Conservation (phyloP, 2,888 invertebrate genomes). For the Ferrisia virgata region DNA sequence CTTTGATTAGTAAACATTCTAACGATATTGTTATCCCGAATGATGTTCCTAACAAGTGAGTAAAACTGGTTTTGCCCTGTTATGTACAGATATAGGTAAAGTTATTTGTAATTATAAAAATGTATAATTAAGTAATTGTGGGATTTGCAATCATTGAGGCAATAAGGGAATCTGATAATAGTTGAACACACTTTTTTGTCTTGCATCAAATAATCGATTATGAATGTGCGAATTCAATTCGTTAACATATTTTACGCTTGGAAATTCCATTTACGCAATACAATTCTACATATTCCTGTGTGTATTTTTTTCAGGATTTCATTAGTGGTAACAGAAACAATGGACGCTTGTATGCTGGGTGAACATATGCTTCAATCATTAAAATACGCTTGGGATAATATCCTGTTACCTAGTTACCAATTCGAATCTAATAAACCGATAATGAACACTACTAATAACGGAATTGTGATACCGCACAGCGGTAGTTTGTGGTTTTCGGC, state of each 20-base stretch:
- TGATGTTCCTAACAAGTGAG: slow-evolving; percentile 59
- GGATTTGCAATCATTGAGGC: too few relatives aligned
- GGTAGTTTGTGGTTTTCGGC: slow-evolving; percentile 40
- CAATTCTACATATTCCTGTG: neutral
- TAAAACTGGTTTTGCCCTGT: neutral
- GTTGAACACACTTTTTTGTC: too few relatives aligned
- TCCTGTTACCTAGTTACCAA: slow-evolving; percentile 54
- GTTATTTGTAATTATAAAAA: too few relatives aligned
- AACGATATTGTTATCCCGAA: slow-evolving; percentile 57
- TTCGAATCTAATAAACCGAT: neutral
- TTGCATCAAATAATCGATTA: too few relatives aligned
- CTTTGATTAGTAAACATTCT: slow-evolving; percentile 62
- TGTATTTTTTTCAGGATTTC: slow-evolving; percentile 55
- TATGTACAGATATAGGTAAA: neutral
- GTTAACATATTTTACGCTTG: neutral
- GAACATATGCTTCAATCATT: slow-evolving; percentile 68
- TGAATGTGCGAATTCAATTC: neutral
- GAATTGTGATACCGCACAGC: slow-evolving; percentile 43
- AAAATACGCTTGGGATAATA: slow-evolving; percentile 65
- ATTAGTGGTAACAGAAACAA: slow-evolving; percentile 71
- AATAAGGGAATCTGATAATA: too few relatives aligned
- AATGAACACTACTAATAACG: neutral
- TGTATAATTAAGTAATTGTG: too few relatives aligned
- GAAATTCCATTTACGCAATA: neutral
- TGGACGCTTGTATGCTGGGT: slow-evolving; percentile 77